Evolutionary conservation across 2,113 vertebrate species (phyloP), one percentile per base, ranked within the genome.

Genomic region (Vidua chalybeata): DNA sequence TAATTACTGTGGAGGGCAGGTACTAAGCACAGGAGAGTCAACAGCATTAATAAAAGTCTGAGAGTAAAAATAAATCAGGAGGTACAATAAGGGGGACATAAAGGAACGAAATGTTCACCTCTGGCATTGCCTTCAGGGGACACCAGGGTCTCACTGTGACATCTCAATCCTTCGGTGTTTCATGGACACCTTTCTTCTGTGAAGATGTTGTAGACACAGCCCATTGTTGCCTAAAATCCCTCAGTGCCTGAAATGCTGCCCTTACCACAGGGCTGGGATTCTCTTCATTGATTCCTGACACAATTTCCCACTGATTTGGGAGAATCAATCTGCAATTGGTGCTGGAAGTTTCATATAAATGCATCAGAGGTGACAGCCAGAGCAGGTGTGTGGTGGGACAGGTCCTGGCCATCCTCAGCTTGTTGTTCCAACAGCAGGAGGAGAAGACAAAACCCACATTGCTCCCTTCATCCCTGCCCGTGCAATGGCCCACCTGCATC

Each of bases 1-100:
- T 96, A 95, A 96, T 97, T 97, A 89, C 91, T 68, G 86, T 68
- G 69, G 83, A 93, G 74, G 86, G 54, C 58, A 72, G 14, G 83
- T 54, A 58, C 62, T 69, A 78, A 96, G 54, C 76, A 94, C 85
- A 78, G 66, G 83, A 95, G 72, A 95, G 86, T 68, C 93, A 95
- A 93, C 94, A 94, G 54, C 77, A 68, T 66, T 56, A 87, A 93
- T 93, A 90, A 89, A 94, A 86, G 61, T 49, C 64, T 49, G 79
- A 20, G 31, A 61, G 21, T 19, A 37, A 77, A 88, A 84, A 84
- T 93, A 93, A 96, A 93, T 92, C 90, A 84, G 51, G 37, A 92
- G 35, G 21, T 41, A 28, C 35, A 71, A 46, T 15, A 19, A 84
- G 79, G 52, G 30, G 26, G 35, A 21, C 17, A 13, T 33, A 45